Base-by-base conservation (phyloP, 1,140 invertebrate species). In the Eufriesea mexicana region DNA sequence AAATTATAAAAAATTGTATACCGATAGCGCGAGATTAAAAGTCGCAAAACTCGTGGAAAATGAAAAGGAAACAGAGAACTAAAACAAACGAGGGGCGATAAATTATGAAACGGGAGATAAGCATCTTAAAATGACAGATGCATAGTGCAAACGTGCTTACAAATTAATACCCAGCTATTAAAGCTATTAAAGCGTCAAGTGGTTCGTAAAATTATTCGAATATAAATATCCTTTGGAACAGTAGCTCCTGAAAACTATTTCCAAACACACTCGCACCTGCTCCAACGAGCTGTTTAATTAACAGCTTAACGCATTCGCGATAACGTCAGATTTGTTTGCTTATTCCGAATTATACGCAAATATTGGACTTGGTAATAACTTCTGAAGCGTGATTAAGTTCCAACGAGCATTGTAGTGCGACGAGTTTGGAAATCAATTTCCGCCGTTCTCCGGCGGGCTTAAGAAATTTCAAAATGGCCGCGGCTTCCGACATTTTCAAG, bases 331-430 rank as follows among this genome's bases (percentile, higher is more conserved):
- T 20, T 23, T 28, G 16, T 79, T 79, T 51, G 42, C 77, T 42
- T 25, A 10, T 28, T 61, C 23, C 23, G 8, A 62, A 79, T 79
- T 72, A 72, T 25, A 57, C 8, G 23, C 67, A 72, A 72, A 79
- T 72, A 79, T 79, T 79, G 67, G 61, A 79, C 25, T 61, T 72
- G 18, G 23, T 61, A 54, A 79, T 61, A 62, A 74, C 35, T 51
- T 18, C 28, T 1, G 20, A 18, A 12, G 2, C 9, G 28, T 9
- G 64, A 78, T 49, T 42, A n/a, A 47, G 47, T 28, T 28, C 9
- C 14, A 28, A 2, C 68, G 45, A 28, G 47, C 14, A 59, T 45
- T 73, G 9, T 14, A 7, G 2, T 12, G 20, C 20, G 28, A n/a
- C 28, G 20, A n/a, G 14, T 16, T 47, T 18, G 7, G 2, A 20